Percentiles rank a stretch among this genome's conserved stretches.
Conservation (phyloP, 2,113 vertebrate species). For the Sinocyclocheilus grahami region DNA sequence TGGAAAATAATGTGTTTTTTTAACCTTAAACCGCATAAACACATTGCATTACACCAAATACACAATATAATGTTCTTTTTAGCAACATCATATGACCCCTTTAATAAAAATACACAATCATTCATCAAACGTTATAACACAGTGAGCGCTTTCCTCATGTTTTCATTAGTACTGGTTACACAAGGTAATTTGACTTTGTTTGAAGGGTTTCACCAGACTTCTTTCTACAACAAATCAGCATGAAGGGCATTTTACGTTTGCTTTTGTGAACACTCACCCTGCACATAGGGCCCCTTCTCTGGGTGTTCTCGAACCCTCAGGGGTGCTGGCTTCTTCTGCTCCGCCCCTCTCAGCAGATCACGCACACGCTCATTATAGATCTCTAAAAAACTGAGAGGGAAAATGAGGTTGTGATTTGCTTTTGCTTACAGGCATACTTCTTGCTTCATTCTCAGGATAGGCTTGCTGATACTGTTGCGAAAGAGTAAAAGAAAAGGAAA, state of each 20-base stretch:
- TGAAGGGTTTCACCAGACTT: neutral
- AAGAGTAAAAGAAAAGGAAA: neutral
- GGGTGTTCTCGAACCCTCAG: conserved; percentile 82
- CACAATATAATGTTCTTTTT: too few relatives aligned
- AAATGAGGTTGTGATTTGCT: neutral
- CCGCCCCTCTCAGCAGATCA: conserved; percentile 83
- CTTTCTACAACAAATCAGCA: neutral
- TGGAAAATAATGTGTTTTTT: too few relatives aligned
- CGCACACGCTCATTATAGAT: conserved; percentile 97
- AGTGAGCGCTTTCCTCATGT: neutral
- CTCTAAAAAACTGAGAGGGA: conserved; percentile 87
- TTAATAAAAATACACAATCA: conserved; percentile 52
- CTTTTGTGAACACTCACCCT: conserved; percentile 78
- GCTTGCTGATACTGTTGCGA: neutral
- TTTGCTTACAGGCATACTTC: neutral
- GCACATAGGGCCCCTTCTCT: conserved; percentile 93
- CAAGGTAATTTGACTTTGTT: conserved; percentile 10
- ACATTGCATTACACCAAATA: too few relatives aligned
- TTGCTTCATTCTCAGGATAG: neutral
- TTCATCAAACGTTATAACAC: neutral
- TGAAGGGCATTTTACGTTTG: neutral
- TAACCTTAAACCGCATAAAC: too few relatives aligned
- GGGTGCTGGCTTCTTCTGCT: conserved; percentile 81
- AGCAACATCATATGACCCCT: conserved; percentile 7
- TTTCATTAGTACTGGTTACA: neutral